Conservation (phyloP, 2,797 vertebrate species). For the Trichosurus vulpecula region DNA sequence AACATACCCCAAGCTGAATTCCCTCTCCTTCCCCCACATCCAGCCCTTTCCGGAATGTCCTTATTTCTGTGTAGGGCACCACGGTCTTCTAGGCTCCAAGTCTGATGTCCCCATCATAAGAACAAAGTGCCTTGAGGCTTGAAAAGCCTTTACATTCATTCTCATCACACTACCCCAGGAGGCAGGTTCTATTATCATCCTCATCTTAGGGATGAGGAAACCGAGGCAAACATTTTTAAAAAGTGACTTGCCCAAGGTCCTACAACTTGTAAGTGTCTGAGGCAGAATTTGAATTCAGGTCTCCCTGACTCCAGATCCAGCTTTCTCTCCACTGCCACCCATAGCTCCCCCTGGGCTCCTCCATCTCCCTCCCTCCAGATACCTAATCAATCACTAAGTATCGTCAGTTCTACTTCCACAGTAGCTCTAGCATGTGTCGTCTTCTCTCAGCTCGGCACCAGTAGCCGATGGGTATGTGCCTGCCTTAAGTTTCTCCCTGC, state of each 20-base stretch:
- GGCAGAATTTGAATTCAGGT: neutral
- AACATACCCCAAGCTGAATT: neutral
- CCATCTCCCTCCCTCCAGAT: neutral
- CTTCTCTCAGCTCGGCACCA: neutral
- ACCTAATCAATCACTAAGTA: neutral
- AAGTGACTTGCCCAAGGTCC: neutral
- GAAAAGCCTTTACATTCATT: neutral
- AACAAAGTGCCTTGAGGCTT: neutral
- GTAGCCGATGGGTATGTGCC: too few species aligned
- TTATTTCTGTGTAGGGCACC: neutral
- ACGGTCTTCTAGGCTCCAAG: neutral
- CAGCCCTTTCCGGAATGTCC: neutral
- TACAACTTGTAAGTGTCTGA: too few species aligned
- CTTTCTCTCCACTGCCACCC: neutral
- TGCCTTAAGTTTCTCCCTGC: neutral
- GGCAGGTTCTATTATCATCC: too few species aligned
- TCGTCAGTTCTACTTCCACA: neutral
- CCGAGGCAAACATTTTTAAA: neutral
- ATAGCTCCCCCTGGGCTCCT: neutral
- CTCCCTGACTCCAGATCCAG: neutral
- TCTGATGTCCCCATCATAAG: neutral
- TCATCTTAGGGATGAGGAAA: neutral
- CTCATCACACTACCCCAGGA: neutral
- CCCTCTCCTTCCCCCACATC: too few species aligned
- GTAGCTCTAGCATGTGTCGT: too few species aligned